Conservation (phyloP, 2,888 invertebrate species). For the Automeris io region DNA sequence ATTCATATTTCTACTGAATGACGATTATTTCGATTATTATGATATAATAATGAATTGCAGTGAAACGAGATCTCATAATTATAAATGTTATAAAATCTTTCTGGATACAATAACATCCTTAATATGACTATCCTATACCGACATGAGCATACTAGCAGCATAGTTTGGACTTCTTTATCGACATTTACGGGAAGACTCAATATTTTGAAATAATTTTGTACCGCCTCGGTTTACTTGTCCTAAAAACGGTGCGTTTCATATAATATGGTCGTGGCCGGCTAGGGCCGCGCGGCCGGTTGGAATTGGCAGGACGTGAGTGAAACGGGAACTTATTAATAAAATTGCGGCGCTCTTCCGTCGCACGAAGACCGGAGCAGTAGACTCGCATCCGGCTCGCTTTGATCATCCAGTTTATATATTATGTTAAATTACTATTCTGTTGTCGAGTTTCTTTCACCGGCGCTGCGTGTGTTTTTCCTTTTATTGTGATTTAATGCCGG, state of each 20-base stretch:
- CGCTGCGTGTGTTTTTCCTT: constrained; percentile 4
- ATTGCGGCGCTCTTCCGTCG: constrained; percentile 64
- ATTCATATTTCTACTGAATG: too few species aligned
- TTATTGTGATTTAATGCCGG: constrained; percentile 1
- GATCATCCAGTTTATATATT: constrained; percentile 50
- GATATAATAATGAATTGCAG: too few species aligned
- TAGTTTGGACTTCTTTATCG: too few species aligned
- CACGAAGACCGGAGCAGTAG: constrained; percentile 46
- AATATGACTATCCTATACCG: neutral
- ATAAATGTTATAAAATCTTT: too few species aligned
- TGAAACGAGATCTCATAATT: too few species aligned
- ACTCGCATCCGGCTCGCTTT: constrained; percentile 56
- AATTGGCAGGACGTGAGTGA: constrained; percentile 63
- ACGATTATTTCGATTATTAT: too few species aligned
- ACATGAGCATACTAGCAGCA: too few species aligned
- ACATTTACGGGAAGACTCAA: too few species aligned
- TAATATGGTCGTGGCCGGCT: too few species aligned
- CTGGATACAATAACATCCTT: too few species aligned
- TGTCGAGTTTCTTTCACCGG: constrained; percentile 21
- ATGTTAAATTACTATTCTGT: constrained; percentile 34
- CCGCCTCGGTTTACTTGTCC: too few species aligned
- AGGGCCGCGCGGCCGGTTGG: too few species aligned
- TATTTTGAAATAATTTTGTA: neutral
- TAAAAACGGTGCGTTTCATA: constrained; percentile 2
- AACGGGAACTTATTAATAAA: constrained; percentile 73